A percentile compares a stretch with the other conserved stretches of the same genome.
Conservation (phyloP, 1,140 invertebrate species). For the Chionoecetes opilio region DNA sequence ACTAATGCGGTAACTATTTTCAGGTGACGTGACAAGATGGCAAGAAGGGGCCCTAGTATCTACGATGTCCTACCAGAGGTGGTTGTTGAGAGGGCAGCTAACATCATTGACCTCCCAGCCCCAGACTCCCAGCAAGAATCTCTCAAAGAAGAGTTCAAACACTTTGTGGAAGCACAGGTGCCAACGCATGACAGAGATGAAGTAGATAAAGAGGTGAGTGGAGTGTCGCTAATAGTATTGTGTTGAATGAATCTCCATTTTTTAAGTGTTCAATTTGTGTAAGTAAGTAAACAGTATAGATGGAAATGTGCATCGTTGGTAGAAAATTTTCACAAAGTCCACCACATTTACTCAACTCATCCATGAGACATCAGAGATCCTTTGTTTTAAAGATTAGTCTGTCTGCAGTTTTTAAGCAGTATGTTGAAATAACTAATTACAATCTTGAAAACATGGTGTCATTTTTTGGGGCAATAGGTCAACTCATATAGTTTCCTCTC, state of each 20-base stretch:
- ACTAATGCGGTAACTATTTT: no score
- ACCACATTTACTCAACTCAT: no score
- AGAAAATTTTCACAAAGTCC: no score
- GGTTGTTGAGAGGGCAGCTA: constrained; percentile 16
- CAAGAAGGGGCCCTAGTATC: not conserved
- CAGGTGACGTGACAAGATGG: not conserved
- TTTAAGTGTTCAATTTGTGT: not conserved
- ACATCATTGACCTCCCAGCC: constrained; percentile 14
- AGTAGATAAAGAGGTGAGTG: not conserved
- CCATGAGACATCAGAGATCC: not conserved
- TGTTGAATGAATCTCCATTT: not conserved
- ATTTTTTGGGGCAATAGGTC: no score
- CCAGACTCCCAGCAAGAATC: not conserved
- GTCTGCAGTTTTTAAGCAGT: no score
- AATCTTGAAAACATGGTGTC: no score
- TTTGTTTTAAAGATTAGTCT: no score
- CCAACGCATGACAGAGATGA: constrained; percentile 30
- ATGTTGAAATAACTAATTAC: no score
- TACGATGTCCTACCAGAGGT: not conserved
- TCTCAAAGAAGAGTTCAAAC: not conserved
- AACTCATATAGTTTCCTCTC: no score
- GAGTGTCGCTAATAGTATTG: not conserved
- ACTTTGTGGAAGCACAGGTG: not conserved
- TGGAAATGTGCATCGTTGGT: not conserved
- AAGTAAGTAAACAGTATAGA: not conserved